These are phyloP conservation scores for Pristionchus mayeri DNA, from an alignment of 2,888 invertebrate species.

Conservation along the genomic window DNA sequence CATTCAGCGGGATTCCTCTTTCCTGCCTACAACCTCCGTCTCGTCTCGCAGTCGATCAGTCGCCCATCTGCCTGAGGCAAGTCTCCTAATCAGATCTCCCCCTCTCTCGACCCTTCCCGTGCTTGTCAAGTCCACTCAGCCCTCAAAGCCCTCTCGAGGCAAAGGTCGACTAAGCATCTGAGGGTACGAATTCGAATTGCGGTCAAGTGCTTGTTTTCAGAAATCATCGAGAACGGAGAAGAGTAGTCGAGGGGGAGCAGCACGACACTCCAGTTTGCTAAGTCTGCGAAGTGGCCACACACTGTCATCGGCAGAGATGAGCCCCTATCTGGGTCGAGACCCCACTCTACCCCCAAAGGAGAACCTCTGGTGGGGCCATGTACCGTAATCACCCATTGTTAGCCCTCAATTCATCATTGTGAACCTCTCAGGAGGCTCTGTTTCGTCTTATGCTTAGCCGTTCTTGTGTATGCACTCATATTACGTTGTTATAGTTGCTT, in stretches of 20 bases:
- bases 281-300: conserved; percentile 19
- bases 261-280: conserved; percentile 21
- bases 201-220: background rate
- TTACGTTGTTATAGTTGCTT: conserved; percentile 28
- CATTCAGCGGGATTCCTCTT: conserved; percentile 9
- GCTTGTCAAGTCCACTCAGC: too few species aligned
- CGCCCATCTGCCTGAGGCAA: conserved; percentile 38
- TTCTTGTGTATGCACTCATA: conserved; percentile 10
- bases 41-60: conserved; percentile 1
- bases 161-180: background rate
- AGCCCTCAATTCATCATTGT: background rate
- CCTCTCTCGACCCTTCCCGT: too few species aligned
- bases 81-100: conserved; percentile 6
- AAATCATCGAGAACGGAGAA: background rate
- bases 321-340: conserved; percentile 34
- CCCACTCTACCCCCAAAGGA: conserved; percentile 34
- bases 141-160: background rate
- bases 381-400: background rate
- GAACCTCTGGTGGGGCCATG: conserved; percentile 50
- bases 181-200: background rate
- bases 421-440: background rate
- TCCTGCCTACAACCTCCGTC: conserved; percentile 41
- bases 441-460: background rate
- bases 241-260: background rate
- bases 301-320: conserved; percentile 16